Base-by-base conservation (phyloP, 2,797 vertebrate genomes). In the Siniperca scherzeri region DNA sequence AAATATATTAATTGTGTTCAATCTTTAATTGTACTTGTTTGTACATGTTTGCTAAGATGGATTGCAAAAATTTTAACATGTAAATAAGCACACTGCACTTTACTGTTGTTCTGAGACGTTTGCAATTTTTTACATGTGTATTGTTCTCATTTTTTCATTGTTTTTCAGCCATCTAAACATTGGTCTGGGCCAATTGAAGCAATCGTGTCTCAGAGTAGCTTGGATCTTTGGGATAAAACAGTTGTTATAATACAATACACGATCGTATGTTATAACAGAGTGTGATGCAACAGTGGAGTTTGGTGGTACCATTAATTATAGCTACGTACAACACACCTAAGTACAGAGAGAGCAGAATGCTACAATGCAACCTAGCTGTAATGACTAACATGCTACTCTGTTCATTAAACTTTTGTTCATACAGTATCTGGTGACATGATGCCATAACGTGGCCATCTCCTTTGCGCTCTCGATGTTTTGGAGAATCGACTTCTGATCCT, bases 321-420 rank as follows among this genome's bases (percentile, higher is more conserved):
- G 52, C 33, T 36, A 56, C 25, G 59, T 67, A 75, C 55, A 50
- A 59, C 67, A 62, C 55, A 59, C 14, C 36, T 27, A 46, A 60
- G 13, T 27, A 68, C 13, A 79, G 57, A 83, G 30, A 48, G 25
- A 38, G 72, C 21, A 74, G 22, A 55, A 74, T 77, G 68, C 66
- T 16, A 74, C 42, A 60, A 33, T 76, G 57, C 13, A 38, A 40
- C n/a, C 38, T 70, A 22, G 21, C 42, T 46, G 74, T 56, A 42
- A 55, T 64, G 50, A 72, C 57, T 16, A 75, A 53, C 27, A n/a
- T 65, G 65, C 38, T 44, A 42, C 53, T 73, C 42, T 50, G 38
- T 76, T 70, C 71, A 75, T 69, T 68, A 61, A 77, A 82, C 73
- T 69, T 77, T 60, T 80, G 73, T 56, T 78, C 72, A 59, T 56